Conservation (phyloP, 1,140 invertebrate species). For the Musca vetustissima region DNA sequence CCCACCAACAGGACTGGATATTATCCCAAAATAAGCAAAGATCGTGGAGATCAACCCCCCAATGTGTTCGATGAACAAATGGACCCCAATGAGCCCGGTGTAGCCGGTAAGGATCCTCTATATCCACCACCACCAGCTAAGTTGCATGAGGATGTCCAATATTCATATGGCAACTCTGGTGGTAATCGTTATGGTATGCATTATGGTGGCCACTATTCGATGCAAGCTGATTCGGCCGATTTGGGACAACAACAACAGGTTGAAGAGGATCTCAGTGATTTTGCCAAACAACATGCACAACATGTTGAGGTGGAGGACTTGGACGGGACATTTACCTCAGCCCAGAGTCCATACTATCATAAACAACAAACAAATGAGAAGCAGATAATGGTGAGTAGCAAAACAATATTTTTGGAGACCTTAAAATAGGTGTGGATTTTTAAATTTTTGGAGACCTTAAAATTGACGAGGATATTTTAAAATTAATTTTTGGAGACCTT, state of each 20-base stretch:
- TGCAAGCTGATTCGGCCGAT: slow-evolving; percentile 11
- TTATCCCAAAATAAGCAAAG: slow-evolving; percentile 41
- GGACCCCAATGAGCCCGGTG: slow-evolving; percentile 43
- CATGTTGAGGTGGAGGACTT: slow-evolving; percentile 32
- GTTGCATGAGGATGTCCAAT: neutral
- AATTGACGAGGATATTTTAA: no score
- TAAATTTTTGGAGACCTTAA: no score
- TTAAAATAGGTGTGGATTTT: no score
- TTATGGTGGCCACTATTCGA: neutral
- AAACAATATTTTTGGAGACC: no score
- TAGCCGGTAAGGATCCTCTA: slow-evolving; percentile 32
- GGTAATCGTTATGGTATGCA: no score
- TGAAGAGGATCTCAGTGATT: slow-evolving; percentile 22
- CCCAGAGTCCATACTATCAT: no score
- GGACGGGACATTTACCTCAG: slow-evolving; percentile 25
- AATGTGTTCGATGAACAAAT: slow-evolving; percentile 43
- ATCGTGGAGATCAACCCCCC: slow-evolving; percentile 51
- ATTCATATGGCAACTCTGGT: neutral
- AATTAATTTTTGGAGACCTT: no score
- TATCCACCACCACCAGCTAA: slow-evolving; percentile 16
- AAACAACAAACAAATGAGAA: slow-evolving; percentile 24
- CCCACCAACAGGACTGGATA: slow-evolving; percentile 41
- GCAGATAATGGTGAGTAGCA: no score
- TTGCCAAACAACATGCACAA: slow-evolving; percentile 31
- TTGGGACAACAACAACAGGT: slow-evolving; percentile 31